Percentiles rank a stretch among this genome's conserved stretches.
Conservation (phyloP, 2,113 vertebrate genomes). For the Pachypanchax playfairii region DNA sequence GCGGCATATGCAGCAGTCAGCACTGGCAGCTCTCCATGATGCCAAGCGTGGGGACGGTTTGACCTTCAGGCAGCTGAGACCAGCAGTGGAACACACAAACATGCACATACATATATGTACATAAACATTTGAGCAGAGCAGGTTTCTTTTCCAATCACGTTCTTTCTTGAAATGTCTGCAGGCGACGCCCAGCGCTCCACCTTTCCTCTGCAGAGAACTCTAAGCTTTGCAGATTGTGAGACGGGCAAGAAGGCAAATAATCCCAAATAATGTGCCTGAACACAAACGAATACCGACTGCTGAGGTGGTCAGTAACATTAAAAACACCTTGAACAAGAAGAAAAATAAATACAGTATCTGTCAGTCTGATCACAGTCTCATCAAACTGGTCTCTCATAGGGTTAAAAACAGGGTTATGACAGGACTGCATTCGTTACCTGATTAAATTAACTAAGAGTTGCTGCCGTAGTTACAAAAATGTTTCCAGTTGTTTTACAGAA, state of each 20-base stretch:
- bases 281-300: slow-evolving; percentile 20
- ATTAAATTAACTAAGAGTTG: too few relatives aligned
- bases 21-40: slow-evolving; percentile 64
- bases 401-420: too few relatives aligned
- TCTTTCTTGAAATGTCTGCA: slow-evolving; percentile 45
- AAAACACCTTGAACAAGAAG: neutral
- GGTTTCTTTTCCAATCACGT: slow-evolving; percentile 19
- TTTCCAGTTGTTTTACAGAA: too few relatives aligned
- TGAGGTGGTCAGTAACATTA: slow-evolving; percentile 5
- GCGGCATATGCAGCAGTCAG: slow-evolving; percentile 55
- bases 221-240: slow-evolving; percentile 4
- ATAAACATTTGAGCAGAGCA: neutral
- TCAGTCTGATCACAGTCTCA: too few relatives aligned
- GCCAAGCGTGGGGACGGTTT: slow-evolving; percentile 57
- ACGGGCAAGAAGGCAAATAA: slow-evolving; percentile 7
- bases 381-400: too few relatives aligned
- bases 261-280: slow-evolving; percentile 11
- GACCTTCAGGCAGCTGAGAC: slow-evolving; percentile 60
- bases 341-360: too few relatives aligned
- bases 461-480: too few relatives aligned
- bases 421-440: too few relatives aligned
- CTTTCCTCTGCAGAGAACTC: slow-evolving; percentile 28
- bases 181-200: slow-evolving; percentile 37
- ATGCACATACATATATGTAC: slow-evolving; percentile 19
- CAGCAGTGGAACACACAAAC: slow-evolving; percentile 21